Evolutionary conservation across 2,888 invertebrate genomes (phyloP).

Genomic region (Helicoverpa assulta): DNA sequence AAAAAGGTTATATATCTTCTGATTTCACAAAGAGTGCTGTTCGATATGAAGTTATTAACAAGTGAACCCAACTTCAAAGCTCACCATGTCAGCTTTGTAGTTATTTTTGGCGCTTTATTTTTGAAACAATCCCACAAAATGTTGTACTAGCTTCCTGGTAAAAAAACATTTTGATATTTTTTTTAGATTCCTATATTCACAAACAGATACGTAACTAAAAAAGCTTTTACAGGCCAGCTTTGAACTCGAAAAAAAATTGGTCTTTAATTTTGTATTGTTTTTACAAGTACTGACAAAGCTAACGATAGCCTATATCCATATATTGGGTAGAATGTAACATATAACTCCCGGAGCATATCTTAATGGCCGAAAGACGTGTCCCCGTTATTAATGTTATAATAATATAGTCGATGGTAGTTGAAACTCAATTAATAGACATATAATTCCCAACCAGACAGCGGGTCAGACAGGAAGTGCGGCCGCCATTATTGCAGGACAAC

Average conservation of each 20-base stretch:
- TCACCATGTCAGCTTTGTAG: background rate
- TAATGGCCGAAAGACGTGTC: background rate
- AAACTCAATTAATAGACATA: slow-evolving; percentile 71
- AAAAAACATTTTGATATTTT: slow-evolving; percentile 9
- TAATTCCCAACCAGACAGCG: slow-evolving; percentile 63
- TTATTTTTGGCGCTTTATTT: slow-evolving; percentile 4
- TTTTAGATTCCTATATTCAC: background rate
- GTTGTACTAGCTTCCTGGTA: slow-evolving; percentile 4
- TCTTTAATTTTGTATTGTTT: background rate
- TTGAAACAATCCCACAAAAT: background rate
- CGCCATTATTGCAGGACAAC: slow-evolving; percentile 72
- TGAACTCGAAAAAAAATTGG: slow-evolving; percentile 3
- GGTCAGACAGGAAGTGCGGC: slow-evolving; percentile 65
- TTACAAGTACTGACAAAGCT: background rate
- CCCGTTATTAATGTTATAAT: slow-evolving; percentile 39
- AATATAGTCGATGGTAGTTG: slow-evolving; percentile 41
- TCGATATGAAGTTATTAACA: too few relatives aligned
- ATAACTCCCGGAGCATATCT: background rate
- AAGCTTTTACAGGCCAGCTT: background rate
- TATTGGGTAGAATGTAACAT: background rate
- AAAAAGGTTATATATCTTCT: too few relatives aligned
- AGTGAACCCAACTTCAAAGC: background rate
- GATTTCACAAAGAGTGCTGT: too few relatives aligned
- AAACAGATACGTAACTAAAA: slow-evolving; percentile 24
- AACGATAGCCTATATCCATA: background rate